Evolutionary conservation across 2,113 vertebrate genomes (phyloP), one percentile per base, ranked within the genome.

Genomic region (Naja naja): DNA sequence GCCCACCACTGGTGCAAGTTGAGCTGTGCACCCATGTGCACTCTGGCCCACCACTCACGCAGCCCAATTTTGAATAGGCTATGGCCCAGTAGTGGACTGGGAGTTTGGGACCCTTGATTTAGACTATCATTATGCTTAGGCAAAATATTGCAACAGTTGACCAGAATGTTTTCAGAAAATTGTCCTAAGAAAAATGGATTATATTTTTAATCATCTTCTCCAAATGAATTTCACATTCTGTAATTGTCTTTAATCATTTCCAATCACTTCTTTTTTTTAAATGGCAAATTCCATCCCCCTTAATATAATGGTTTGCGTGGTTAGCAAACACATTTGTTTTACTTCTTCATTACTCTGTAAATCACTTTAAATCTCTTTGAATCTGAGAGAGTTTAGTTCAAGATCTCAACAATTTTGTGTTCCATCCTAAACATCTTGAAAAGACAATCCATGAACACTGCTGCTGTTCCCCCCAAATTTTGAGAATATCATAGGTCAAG

Each of bases 1-100:
- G 60, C 12, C 12, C n/a, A 30, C 14, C 0, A 0, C 5, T 69
- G 0, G 2, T 0, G 4, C 25, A 69, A n/a, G 2, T 34, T 69
- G 12, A 69, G 12, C 30, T 69, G 7, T 1, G 0, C 4, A 2
- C n/a, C 1, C 64, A 2, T 69, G 64, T 4, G 0, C 5, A 0
- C 60, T n/a, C 60, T 1, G 11, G 27, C 27, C 27, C 11, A 64
- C 27, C 60, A 69, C 30, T 69, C 12, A 69, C 2, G 12, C 30
- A 34, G 30, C 64, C 64, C 12, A 69, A 69, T 69, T 69, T 30
- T 10, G 16, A n/a, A 69, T 16, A n/a, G 60, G 60, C 30, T 14
- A 34, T 1, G 2, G 30, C 14, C 64, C 4, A 4, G 5, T 69
- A 69, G 4, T 69, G 30, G 4, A 16, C 2, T 3, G 2, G 30